Conservation (phyloP, 1,140 invertebrate species). For the Lysiphlebus fabarum region DNA sequence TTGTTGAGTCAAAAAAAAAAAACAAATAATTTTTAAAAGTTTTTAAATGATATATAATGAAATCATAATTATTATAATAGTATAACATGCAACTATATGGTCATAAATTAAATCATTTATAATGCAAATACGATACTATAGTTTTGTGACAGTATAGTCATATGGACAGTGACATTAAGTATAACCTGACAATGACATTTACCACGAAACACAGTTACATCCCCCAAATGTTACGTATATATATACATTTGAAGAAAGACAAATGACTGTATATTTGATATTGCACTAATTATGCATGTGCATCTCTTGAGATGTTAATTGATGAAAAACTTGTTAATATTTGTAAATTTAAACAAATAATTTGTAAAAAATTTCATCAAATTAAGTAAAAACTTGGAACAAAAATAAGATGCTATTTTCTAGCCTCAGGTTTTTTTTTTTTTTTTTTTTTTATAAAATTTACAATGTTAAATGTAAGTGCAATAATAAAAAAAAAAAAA, state of each 20-base stretch:
- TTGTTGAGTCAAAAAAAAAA: too few relatives aligned
- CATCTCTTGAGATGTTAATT: neutral
- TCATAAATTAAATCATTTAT: neutral
- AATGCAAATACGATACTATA: constrained; percentile 21
- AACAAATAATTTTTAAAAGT: too few relatives aligned
- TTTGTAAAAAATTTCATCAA: too few relatives aligned
- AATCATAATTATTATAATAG: too few relatives aligned
- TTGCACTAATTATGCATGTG: neutral
- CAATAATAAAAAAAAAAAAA: constrained; percentile 4
- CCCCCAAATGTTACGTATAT: constrained; percentile 17
- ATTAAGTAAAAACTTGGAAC: too few relatives aligned
- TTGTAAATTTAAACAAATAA: too few relatives aligned
- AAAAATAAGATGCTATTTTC: too few relatives aligned
- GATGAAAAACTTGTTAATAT: too few relatives aligned
- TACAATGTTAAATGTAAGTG: neutral
- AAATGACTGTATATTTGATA: neutral
- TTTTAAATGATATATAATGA: too few relatives aligned
- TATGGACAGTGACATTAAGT: constrained; percentile 31
- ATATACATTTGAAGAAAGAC: too few relatives aligned
- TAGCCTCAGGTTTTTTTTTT: too few relatives aligned
- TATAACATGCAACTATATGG: neutral
- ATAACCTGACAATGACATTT: constrained; percentile 32
- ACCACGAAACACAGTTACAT: constrained; percentile 30
- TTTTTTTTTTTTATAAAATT: too few relatives aligned
- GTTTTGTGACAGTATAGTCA: constrained; percentile 25